Base-by-base conservation (phyloP, 2,888 invertebrate genomes). In the Nowickia ferox region DNA sequence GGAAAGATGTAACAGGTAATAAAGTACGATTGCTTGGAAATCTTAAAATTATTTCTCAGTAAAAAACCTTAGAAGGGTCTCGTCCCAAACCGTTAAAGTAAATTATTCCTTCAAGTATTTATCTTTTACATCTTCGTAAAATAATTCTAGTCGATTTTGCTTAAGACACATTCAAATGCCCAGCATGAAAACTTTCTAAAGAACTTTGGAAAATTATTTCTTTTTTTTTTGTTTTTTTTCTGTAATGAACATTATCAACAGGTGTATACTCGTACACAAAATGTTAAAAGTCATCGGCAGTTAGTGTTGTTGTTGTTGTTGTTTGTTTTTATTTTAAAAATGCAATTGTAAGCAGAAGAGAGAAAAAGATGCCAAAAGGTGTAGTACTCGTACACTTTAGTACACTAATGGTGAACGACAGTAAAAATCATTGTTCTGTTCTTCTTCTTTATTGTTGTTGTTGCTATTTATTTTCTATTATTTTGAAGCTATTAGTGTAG, bases 281-380 rank as follows among this genome's bases (percentile, higher is more conserved):
- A 59, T 44, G 19, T 77, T 19, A 83, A 66, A 53, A 82, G 75
- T 85, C 78, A 82, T 82, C 65, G 66, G 61, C 40, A 72, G 22
- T 69, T 65, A 57, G 57, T 48, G 13, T 30, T 30, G 30, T 30
- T 30, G 30, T 38, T 68, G 55, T 57, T 30, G 17, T 48, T 44
- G 42, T 10, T 55, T 40, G 75, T 81, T 66, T 55, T 57, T 9
- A n/a, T 42, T 61, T 74, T 51, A 2, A 55, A 63, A 55, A 63
- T n/a, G 15, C 19, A 19, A 71, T 46, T 72, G 3, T 10, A 22
- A 55, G 38, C 9, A 46, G 4, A 66, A 17, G 17, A n/a, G 10
- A 19, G 42, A 63, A 61, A 42, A 68, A 59, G 44, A 68, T 63
- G 40, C 42, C 75, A 76, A 48, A 53, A 53, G 19, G 9, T 48